Conservation (phyloP, 2,888 invertebrate species). For the Nymphalis polychloros region DNA sequence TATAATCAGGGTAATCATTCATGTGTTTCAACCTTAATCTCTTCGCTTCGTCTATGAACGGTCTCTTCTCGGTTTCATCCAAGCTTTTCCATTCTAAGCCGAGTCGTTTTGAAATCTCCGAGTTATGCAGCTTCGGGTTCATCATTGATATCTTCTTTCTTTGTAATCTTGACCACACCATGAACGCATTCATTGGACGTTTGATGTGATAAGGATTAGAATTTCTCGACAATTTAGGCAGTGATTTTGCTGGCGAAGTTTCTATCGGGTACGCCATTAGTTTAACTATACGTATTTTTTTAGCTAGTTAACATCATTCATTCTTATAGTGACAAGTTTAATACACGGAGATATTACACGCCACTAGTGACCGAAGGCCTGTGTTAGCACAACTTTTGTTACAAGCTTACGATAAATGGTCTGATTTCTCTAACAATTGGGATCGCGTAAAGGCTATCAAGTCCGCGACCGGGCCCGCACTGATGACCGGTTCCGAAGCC, state of each 20-base stretch:
- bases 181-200: slow-evolving; percentile 98
- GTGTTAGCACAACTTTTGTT: slow-evolving; percentile 20
- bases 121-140: slow-evolving; percentile 90
- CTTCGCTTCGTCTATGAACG: slow-evolving; percentile 95
- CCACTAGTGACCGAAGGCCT: neutral
- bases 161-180: slow-evolving; percentile 98
- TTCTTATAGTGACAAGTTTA: neutral
- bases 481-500: slow-evolving; percentile 67
- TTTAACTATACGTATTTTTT: neutral
- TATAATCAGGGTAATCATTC: slow-evolving; percentile 88
- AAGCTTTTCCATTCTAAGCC: slow-evolving; percentile 93
- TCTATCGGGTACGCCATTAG: slow-evolving; percentile 66
- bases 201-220: slow-evolving; percentile 88
- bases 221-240: slow-evolving; percentile 79
- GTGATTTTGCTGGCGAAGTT: slow-evolving; percentile 50
- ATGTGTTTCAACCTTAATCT: slow-evolving; percentile 86
- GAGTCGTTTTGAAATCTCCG: slow-evolving; percentile 90
- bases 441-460: slow-evolving; percentile 47
- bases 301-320: slow-evolving; percentile 6
- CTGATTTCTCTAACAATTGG: slow-evolving; percentile 30
- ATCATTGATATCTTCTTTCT: slow-evolving; percentile 91
- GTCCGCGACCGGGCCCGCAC: slow-evolving; percentile 59
- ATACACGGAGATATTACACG: slow-evolving; percentile 1
- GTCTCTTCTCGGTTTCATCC: slow-evolving; percentile 89
- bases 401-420: slow-evolving; percentile 25